Evolutionary conservation across 2,888 invertebrate genomes (phyloP), one percentile per base, ranked within the genome.

Genomic region (Apantesis nais): DNA sequence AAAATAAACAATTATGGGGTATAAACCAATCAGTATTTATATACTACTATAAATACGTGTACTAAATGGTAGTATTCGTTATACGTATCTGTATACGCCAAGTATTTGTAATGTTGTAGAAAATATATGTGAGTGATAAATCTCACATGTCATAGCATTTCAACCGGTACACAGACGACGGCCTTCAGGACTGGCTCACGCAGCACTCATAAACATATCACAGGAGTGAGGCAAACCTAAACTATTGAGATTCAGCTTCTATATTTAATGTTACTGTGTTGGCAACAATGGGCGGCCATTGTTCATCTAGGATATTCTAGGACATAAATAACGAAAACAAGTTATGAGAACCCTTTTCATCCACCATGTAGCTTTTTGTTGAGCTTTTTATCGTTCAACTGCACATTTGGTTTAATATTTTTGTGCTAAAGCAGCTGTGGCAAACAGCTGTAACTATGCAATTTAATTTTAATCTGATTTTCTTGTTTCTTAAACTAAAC

Each of bases 141-240:
- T 71, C 44, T 67, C 31, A n/a, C 39, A 63, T 64, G 37, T 64
- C 48, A 67, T 60, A 48, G 41, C 67, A 41, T 55, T 68, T 68
- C 48, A 62, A 62, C n/a, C 7, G 39, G 62, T 41, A 52, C 62
- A 71, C 39, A 67, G 75, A 71, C 73, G 75, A 77, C 55, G 73
- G 72, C 80, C 83, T 82, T 82, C 71, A 62, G 67, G 52, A 19
- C 61, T 67, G 73, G 70, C 73, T 80, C 78, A 74, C 74, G 79
- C 78, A 74, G 69, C 66, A 74, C 81, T 83, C 83, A 83, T 80
- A 83, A 80, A 80, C 81, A 81, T 83, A 72, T 78, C 81, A 83
- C 72, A 80, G 71, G 70, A 76, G 72, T 70, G 62, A 73, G 66
- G 62, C 74, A 69, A 74, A 74, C 79, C 71, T 63, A 74, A 82